A percentile compares a stretch with the other conserved stretches of the same genome.
Conservation (phyloP, 2,797 vertebrate species). For the Macrochelys suwanniensis region DNA sequence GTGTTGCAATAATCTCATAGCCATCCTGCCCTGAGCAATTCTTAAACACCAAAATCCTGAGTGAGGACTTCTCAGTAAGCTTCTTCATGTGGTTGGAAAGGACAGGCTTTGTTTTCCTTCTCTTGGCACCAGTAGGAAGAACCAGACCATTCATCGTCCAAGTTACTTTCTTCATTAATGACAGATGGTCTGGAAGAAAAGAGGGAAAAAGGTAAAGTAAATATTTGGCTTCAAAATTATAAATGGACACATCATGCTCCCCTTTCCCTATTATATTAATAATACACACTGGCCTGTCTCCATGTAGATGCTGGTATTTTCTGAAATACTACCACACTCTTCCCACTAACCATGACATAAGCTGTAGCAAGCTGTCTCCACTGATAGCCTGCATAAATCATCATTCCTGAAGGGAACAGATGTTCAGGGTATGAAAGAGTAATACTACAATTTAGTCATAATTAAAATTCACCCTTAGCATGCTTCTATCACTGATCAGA, state of each 20-base stretch:
- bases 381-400: slow-evolving; percentile 94
- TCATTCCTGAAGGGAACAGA: slow-evolving; percentile 92
- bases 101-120: slow-evolving; percentile 62
- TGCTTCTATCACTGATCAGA: slow-evolving; percentile 85
- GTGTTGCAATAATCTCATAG: slow-evolving; percentile 39
- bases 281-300: slow-evolving; percentile 76
- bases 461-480: slow-evolving; percentile 94
- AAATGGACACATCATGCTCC: slow-evolving; percentile 55
- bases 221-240: slow-evolving; percentile 81
- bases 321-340: slow-evolving; percentile 82
- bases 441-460: slow-evolving; percentile 93
- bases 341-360: slow-evolving; percentile 87
- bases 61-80: slow-evolving; percentile 54
- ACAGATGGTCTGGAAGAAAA: slow-evolving; percentile 82
- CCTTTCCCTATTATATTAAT: slow-evolving; percentile 62
- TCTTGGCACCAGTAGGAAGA: slow-evolving; percentile 67
- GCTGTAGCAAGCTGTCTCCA: slow-evolving; percentile 90
- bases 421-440: slow-evolving; percentile 90
- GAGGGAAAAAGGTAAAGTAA: slow-evolving; percentile 59
- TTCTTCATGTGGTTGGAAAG: slow-evolving; percentile 60
- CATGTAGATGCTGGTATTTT: slow-evolving; percentile 80
- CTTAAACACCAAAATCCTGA: slow-evolving; percentile 70
- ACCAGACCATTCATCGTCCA: slow-evolving; percentile 70
- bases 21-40: slow-evolving; percentile 59
- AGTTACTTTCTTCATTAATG: slow-evolving; percentile 77